Evolutionary conservation across 1,140 invertebrate species (phyloP).

Genomic region (Rhyacophila brunnea): DNA sequence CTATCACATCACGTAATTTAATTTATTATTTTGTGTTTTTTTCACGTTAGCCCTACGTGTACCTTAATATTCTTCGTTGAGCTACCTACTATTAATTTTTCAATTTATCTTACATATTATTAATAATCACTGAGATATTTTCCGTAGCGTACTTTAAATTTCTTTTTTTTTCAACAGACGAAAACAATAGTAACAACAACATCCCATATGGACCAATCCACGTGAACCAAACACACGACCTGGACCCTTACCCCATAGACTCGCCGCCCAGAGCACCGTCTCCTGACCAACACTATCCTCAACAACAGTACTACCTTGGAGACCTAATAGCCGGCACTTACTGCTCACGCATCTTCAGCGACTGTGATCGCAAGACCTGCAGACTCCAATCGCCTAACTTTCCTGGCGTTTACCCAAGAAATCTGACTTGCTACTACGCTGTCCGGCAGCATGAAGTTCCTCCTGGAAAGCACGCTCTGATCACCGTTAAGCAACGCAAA

Average conservation of each 20-base stretch:
- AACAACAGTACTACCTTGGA: conserved; percentile 68
- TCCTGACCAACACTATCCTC: conserved; percentile 29
- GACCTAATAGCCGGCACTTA: conserved; percentile 86
- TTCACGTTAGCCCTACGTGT: too few relatives aligned
- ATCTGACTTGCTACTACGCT: conserved; percentile 85
- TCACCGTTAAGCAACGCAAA: conserved; percentile 77
- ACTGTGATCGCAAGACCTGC: conserved; percentile 83
- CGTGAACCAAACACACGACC: conserved; percentile 8
- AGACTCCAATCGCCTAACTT: conserved; percentile 88
- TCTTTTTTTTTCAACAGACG: too few relatives aligned
- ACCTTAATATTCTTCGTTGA: too few relatives aligned
- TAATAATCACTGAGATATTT: too few relatives aligned
- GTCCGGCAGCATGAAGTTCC: conserved; percentile 79
- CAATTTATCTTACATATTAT: too few relatives aligned
- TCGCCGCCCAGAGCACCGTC: background rate
- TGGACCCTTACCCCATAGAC: background rate
- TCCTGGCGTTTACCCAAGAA: conserved; percentile 86
- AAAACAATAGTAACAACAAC: conserved; percentile 8
- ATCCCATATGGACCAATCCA: conserved; percentile 9
- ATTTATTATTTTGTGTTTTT: too few relatives aligned
- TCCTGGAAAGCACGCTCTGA: conserved; percentile 78
- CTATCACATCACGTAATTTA: too few relatives aligned
- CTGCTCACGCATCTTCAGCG: conserved; percentile 85
- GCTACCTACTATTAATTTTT: too few relatives aligned
- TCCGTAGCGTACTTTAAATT: too few relatives aligned